Evolutionary conservation across 2,888 invertebrate species (phyloP).

Genomic region (Phengaris alcon): DNA sequence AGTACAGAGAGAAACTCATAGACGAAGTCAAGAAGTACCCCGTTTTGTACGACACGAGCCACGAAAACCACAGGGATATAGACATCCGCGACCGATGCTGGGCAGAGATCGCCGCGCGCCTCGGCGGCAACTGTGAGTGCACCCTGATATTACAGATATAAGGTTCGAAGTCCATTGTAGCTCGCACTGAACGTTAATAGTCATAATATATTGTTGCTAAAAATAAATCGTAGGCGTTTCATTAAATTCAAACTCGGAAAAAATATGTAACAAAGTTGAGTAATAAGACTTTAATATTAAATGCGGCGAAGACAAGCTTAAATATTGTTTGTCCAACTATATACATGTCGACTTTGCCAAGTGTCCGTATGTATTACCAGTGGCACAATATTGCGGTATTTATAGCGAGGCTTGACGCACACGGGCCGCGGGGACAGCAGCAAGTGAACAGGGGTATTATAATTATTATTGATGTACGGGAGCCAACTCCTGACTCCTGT

Average conservation of each 20-base stretch:
- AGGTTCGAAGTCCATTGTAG: constrained; percentile 7
- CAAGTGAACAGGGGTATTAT: too few relatives aligned
- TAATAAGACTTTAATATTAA: neutral
- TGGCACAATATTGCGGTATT: neutral
- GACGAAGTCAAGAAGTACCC: constrained; percentile 70
- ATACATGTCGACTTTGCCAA: neutral
- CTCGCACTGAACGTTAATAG: neutral
- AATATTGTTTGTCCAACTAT: neutral
- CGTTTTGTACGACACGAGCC: constrained; percentile 67
- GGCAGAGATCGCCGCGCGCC: constrained; percentile 64
- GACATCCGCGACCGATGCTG: constrained; percentile 70
- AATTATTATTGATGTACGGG: too few relatives aligned
- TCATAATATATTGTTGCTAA: neutral
- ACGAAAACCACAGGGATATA: constrained; percentile 68
- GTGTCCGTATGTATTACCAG: neutral
- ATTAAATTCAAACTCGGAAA: neutral
- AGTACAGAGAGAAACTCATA: constrained; percentile 62
- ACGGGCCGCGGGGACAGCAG: too few relatives aligned
- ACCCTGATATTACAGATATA: neutral
- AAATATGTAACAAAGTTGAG: neutral
- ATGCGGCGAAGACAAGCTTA: neutral
- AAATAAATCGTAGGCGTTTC: neutral
- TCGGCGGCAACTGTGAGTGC: constrained; percentile 64
- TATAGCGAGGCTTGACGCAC: neutral
- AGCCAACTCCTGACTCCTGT: too few relatives aligned